A percentile compares a stretch with the other conserved stretches of the same genome.
phyloP scores from a whole-genome alignment of 2,113 vertebrate genomes.

The Tychaedon coryphoeus region DNA sequence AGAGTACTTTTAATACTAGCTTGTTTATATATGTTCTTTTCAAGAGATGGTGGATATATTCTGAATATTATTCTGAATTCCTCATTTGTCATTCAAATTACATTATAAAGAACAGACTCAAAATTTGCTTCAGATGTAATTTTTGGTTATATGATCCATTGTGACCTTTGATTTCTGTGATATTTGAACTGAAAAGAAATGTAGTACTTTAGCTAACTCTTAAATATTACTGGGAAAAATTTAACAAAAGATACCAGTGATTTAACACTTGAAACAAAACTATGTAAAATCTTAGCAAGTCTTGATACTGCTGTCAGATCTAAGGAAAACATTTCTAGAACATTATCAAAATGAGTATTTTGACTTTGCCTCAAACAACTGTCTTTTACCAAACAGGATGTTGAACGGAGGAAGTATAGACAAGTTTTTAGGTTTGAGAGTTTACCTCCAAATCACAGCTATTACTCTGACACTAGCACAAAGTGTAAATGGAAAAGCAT shows the following conservation, averaged over 20 bases:
- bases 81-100: background rate
- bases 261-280: background rate
- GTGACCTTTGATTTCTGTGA: background rate
- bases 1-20: background rate
- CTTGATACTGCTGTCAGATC: background rate
- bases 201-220: background rate
- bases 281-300: background rate
- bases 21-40: background rate
- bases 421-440: background rate
- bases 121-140: background rate
- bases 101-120: background rate
- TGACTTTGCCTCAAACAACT: background rate
- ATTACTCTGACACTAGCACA: background rate
- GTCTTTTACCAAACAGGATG: background rate
- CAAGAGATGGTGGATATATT: background rate
- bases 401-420: background rate
- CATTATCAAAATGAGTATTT: background rate
- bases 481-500: rapidly evolving
- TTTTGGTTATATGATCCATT: background rate
- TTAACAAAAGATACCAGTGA: background rate
- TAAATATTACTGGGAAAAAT: background rate
- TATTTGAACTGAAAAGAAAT: background rate
- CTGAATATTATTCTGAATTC: no score
- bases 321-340: background rate
- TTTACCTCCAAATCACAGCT: background rate